Evolutionary conservation across 2,888 invertebrate species (phyloP), one percentile per base, ranked within the genome.

Genomic region (Cephus sareptanus): DNA sequence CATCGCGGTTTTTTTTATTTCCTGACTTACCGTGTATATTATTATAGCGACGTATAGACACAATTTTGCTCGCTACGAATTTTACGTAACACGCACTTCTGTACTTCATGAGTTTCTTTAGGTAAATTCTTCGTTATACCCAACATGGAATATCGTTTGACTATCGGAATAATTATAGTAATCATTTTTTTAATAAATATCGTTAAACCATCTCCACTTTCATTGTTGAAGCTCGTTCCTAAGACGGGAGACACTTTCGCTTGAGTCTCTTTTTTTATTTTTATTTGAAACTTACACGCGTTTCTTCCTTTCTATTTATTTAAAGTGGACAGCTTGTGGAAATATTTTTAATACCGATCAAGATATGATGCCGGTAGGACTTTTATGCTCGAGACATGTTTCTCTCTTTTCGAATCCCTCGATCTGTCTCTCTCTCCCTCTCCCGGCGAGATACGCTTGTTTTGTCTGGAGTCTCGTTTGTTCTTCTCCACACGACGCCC

Each of bases 261-360:
- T 2, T 9, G 9, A 56, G 56, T 56, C 0, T 13, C 9, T 56
- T 56, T 56, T 56, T 13, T 15, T 37, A 13, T 13, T 37, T 56
- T 56, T 6, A 15, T 15, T 40, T 9, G 1, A 56, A 56, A 56
- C 15, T 23, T 9, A 23, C 56, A 11, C 31, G 9, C 71, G 71
- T 77, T 77, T 75, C 77, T 79, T 79, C 81, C 80, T 78, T 80
- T 81, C 79, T 82, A 76, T 74, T 76, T 75, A 73, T 71, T 71
- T 34, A 33, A 33, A 30, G 30, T 11, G 13, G 56, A 56, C 9
- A 56, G 56, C 6, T 23, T 23, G 23, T 56, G 56, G 9, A 56
- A 56, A 23, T 56, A 23, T 56, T 56, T 56, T 9, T 23, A 23
- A 23, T 56, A 9, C 2, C 56, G 56, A 56, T 23, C 23, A 9